Conservation (phyloP, 2,888 invertebrate species). For the Nemapogon koenigi region DNA sequence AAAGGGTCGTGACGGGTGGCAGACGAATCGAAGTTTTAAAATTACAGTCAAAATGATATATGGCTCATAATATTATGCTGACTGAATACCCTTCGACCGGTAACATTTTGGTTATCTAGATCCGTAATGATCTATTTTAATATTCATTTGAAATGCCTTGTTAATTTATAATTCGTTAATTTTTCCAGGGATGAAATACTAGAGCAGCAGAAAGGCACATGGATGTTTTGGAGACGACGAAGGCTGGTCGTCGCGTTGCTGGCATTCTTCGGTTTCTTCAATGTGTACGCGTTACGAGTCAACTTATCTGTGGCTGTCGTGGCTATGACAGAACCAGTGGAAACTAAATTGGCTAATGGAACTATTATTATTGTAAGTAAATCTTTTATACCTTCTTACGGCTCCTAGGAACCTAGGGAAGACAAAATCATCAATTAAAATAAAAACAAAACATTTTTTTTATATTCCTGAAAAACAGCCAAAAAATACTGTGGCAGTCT, state of each 20-base stretch:
- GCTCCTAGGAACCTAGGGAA: no score
- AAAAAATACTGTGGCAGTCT: no score
- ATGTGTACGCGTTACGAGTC: constrained; percentile 82
- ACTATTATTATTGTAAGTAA: constrained; percentile 63
- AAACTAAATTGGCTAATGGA: constrained; percentile 68
- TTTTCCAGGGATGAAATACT: constrained; percentile 40
- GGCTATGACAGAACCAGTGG: constrained; percentile 83
- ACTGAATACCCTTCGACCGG: no score
- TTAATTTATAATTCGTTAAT: neutral
- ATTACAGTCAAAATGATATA: no score
- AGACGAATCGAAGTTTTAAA: no score
- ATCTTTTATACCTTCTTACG: no score
- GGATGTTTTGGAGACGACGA: constrained; percentile 78
- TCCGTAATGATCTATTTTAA: neutral
- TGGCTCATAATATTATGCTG: no score
- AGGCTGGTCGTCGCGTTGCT: constrained; percentile 77
- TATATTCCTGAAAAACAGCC: no score
- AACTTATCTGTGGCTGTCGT: constrained; percentile 94
- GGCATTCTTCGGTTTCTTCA: constrained; percentile 86
- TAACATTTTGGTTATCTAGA: no score
- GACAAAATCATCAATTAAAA: no score
- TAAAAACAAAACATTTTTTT: no score
- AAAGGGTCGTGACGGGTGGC: no score
- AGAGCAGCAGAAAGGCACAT: constrained; percentile 36
- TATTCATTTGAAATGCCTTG: neutral